Evolutionary conservation across 2,797 vertebrate species (phyloP).

Genomic region (Mormyrops attenuatus): DNA sequence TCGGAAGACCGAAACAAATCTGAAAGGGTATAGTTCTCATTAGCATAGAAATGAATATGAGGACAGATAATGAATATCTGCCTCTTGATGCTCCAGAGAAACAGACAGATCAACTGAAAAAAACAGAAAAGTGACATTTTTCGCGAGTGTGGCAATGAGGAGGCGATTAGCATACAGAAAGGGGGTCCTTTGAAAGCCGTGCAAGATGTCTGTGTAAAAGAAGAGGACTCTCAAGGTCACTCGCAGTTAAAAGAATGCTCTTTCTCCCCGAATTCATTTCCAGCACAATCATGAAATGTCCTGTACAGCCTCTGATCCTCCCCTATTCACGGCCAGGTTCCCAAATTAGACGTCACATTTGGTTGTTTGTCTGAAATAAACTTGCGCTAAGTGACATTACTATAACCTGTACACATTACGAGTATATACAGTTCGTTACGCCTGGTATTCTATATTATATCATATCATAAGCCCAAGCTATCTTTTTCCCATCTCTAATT

Average conservation of each 20-base stretch:
- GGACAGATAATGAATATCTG: constrained; percentile 73
- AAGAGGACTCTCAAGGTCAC: constrained; percentile 60
- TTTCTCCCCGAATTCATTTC: constrained; percentile 24
- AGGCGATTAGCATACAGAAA: constrained; percentile 23
- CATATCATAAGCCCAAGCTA: background rate
- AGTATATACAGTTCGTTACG: background rate
- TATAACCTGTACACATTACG: background rate
- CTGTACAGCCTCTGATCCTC: background rate
- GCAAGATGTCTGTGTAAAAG: constrained; percentile 28
- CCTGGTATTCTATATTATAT: background rate
- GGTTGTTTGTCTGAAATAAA: constrained; percentile 22
- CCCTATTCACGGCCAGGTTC: background rate
- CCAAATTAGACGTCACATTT: constrained; percentile 23
- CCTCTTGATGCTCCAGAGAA: constrained; percentile 57
- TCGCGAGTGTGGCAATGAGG: background rate
- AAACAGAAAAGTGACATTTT: constrained; percentile 31
- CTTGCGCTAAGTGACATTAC: background rate
- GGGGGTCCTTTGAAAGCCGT: constrained; percentile 41
- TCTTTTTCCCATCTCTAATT: background rate
- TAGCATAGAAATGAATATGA: constrained; percentile 80
- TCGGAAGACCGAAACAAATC: constrained; percentile 57
- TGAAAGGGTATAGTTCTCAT: constrained; percentile 62
- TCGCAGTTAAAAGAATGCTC: constrained; percentile 40
- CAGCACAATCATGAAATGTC: constrained; percentile 26
- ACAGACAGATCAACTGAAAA: constrained; percentile 52